Conservation (phyloP, 2,888 invertebrate species). For the Xestia rhomboidea region DNA sequence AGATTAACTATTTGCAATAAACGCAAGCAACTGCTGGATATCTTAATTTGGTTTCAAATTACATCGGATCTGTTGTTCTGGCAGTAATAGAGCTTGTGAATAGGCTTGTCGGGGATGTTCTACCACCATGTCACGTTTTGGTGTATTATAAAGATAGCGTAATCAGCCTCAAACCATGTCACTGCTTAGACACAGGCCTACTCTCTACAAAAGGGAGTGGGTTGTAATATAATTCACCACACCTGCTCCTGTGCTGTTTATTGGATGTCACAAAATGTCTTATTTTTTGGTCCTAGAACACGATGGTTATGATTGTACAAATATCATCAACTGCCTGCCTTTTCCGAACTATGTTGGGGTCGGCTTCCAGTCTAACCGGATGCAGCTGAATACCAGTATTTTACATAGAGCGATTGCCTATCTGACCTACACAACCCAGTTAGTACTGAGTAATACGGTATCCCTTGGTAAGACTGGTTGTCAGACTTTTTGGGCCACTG, state of each 20-base stretch:
- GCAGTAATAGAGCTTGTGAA: not conserved
- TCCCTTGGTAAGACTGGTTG: no score
- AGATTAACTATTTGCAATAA: conserved; percentile 48
- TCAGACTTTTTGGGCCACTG: no score
- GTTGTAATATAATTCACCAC: no score
- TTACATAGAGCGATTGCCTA: no score
- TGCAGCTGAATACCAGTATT: no score
- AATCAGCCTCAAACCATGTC: not conserved
- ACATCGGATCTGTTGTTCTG: conserved; percentile 2
- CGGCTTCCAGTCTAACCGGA: no score
- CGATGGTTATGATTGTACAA: no score
- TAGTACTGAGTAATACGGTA: no score
- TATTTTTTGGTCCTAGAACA: not conserved
- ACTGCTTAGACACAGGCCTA: not conserved
- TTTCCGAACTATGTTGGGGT: no score
- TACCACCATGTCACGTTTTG: not conserved
- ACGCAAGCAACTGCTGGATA: conserved; percentile 17
- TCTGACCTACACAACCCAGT: no score
- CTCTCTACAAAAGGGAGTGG: no score
- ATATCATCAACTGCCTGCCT: no score
- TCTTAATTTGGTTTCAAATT: conserved; percentile 30
- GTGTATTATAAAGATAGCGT: not conserved
- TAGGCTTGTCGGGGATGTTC: not conserved
- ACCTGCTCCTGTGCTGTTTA: not conserved
- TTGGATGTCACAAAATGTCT: not conserved